A percentile compares a stretch with the other conserved stretches of the same genome.
phyloP scores from a whole-genome alignment of 2,113 vertebrate species.

The Colius striatus region DNA sequence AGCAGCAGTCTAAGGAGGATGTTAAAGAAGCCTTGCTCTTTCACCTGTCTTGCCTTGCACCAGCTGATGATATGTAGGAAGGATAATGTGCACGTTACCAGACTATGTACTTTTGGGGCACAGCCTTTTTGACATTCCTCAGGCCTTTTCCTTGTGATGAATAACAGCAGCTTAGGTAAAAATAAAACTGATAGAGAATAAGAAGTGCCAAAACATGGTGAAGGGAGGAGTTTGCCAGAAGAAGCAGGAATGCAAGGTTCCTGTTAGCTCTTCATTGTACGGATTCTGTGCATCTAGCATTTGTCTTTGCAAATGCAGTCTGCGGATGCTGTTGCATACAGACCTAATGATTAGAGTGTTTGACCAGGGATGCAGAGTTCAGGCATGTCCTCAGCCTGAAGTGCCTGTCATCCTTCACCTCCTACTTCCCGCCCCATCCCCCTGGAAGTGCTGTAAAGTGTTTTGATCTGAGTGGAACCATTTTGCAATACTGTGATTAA shows the following conservation, averaged over 20 bases:
- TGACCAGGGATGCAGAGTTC: not conserved
- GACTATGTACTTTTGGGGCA: not conserved
- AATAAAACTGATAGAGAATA: not conserved
- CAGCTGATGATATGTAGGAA: not conserved
- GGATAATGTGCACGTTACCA: not conserved
- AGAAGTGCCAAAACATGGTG: not conserved
- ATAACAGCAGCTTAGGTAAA: not conserved
- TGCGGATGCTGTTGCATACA: not conserved
- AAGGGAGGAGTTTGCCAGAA: not conserved
- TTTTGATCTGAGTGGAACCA: not conserved
- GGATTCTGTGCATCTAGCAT: not conserved
- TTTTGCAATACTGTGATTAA: not conserved
- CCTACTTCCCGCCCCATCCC: not conserved
- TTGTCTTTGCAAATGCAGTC: not conserved
- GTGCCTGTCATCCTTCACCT: not conserved
- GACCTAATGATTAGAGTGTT: not conserved
- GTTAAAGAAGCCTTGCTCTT: not conserved
- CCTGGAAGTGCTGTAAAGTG: accelerated
- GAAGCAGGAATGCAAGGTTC: not conserved
- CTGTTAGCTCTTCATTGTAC: not conserved
- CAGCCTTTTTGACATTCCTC: not conserved
- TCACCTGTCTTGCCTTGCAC: not conserved
- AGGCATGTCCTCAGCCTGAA: not conserved
- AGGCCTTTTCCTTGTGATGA: not conserved
- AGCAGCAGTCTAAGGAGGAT: not conserved